These are phyloP conservation scores for Apodemia mormo DNA, from an alignment of 2,888 invertebrate species.

Conservation along the genomic window DNA sequence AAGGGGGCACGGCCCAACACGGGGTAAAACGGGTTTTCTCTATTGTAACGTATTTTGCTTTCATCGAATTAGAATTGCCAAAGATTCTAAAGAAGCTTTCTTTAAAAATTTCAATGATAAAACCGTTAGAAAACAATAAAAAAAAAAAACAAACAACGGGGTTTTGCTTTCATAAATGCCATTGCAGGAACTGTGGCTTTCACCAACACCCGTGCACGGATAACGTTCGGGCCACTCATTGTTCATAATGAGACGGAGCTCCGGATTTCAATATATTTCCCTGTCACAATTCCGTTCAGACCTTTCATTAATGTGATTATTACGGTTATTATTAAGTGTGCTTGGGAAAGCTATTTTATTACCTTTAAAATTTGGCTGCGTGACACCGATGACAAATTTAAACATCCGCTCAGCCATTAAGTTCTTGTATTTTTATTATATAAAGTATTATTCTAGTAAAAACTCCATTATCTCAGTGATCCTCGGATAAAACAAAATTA, in stretches of 20 bases:
- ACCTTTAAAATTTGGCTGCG: conserved; percentile 1
- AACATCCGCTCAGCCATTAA: too few species aligned
- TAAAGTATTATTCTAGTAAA: conserved; percentile 50
- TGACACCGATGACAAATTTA: neutral
- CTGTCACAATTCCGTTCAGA: conserved; percentile 53
- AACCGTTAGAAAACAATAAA: neutral
- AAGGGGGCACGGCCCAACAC: too few species aligned
- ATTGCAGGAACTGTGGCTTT: conserved; percentile 35
- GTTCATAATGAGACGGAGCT: conserved; percentile 61
- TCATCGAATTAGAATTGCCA: neutral
- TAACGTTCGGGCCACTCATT: conserved; percentile 51
- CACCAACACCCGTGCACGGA: conserved; percentile 39
- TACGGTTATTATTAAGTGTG: conserved; percentile 47
- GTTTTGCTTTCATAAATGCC: conserved; percentile 33
- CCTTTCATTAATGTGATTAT: conserved; percentile 65
- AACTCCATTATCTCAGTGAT: conserved; percentile 57
- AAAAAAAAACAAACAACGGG: conserved; percentile 32
- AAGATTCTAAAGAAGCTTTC: too few species aligned
- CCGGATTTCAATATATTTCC: conserved; percentile 61
- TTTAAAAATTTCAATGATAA: neutral
- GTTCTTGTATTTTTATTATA: neutral
- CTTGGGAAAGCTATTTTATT: neutral
- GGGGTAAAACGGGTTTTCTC: too few species aligned
- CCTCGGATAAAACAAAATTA: conserved; percentile 62
- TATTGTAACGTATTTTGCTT: too few species aligned